Base-by-base conservation (phyloP, 2,113 vertebrate species). In the Phalacrocorax brasilianus region DNA sequence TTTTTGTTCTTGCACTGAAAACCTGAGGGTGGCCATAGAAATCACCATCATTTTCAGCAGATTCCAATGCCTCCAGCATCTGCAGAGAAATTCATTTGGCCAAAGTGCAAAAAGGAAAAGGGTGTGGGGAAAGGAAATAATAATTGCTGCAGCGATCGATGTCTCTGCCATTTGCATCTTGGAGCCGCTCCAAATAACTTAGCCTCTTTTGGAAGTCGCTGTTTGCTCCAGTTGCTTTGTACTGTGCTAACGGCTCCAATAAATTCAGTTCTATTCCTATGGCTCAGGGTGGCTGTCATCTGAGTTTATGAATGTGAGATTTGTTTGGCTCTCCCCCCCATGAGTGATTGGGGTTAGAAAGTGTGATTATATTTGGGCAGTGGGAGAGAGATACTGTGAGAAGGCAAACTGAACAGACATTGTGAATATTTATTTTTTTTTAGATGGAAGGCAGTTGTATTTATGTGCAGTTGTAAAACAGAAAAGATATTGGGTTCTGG, bases 391-490 rank as follows among this genome's bases (percentile, higher is more conserved):
- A 97, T 96, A 89, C 95, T 95, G 91, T 26, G 8, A 95, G 92
- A 94, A 91, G 86, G 89, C 94, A 95, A 96, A 95, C 94, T 95
- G 93, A 97, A 96, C 88, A 85, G 81, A 87, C 88, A 95, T 89
- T 95, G 95, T 95, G 97, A 89, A 80, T 94, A 93, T 96, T 96
- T 93, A 88, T 95, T 94, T 97, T 92, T 88, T 88, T 95, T 93
- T 80, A 95, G 74, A 91, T 87, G 91, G 92, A 88, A 94, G 93
- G 91, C 88, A 94, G 91, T 97, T 96, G 91, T 96, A 96, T 97
- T 95, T 97, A 91, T 95, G 93, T 91, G 75, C 91, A 94, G 93
- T 66, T 96, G 94, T 97, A 96, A 97, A 97, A 96, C 94, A 96
- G 96, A 94, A 96, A 95, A 95, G 88, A 96, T 93, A 95, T 96